phyloP scores from a whole-genome alignment of 2,797 vertebrate species.

The Discoglossus pictus region DNA sequence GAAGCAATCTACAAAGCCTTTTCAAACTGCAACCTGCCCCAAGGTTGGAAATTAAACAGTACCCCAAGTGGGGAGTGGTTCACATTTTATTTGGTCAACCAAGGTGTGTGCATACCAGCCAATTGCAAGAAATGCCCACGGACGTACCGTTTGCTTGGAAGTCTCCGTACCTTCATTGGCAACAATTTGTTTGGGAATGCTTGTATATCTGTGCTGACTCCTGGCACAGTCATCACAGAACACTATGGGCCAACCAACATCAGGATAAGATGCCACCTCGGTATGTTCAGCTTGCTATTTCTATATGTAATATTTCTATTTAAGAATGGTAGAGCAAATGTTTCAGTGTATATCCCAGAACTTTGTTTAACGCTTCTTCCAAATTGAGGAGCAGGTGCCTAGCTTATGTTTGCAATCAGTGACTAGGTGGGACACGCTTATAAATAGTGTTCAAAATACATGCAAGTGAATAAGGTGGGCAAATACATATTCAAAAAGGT shows the following conservation, averaged over 20 bases:
- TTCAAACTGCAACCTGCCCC: constrained; percentile 81
- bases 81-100: constrained; percentile 95
- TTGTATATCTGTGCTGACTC: constrained; percentile 92
- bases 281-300: constrained; percentile 66
- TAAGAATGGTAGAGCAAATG: background rate
- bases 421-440: too few species aligned
- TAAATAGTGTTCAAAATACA: too few species aligned
- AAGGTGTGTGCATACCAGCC: constrained; percentile 88
- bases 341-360: too few species aligned
- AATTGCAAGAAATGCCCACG: constrained; percentile 94
- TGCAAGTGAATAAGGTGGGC: too few species aligned
- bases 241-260: constrained; percentile 97
- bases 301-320: background rate
- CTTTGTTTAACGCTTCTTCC: too few species aligned
- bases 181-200: constrained; percentile 98
- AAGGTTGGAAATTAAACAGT: constrained; percentile 91
- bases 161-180: constrained; percentile 94
- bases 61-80: constrained; percentile 92
- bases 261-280: constrained; percentile 93
- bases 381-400: too few species aligned
- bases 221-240: constrained; percentile 87
- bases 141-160: constrained; percentile 91
- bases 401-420: too few species aligned
- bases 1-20: constrained; percentile 86
- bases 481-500: too few species aligned